Base-by-base conservation (phyloP, 37 sponge, comb jelly and placozoan genomes). In the Axinella damicornis region DNA sequence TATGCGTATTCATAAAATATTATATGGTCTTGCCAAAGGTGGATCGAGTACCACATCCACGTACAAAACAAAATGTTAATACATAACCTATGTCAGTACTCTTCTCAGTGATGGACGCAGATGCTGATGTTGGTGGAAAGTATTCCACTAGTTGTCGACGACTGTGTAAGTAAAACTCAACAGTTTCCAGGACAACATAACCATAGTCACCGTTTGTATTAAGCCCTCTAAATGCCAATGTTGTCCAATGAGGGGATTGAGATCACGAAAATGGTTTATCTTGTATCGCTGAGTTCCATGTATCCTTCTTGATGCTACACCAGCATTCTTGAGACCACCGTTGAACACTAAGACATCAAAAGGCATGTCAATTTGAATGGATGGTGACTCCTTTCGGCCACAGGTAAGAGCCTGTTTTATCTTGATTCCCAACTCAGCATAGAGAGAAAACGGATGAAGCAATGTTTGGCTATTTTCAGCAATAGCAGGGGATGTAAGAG, bases 11-110 rank as follows among this genome's bases (percentile, higher is more conserved):
- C n/a, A 32, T 25, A 57, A 53, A 77, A 77, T 5, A 77, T 33
- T 5, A 25, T 77, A 22, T 32, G 57, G 31, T 77, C 78, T 77
- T 77, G 15, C 78, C 78, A 77, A 77, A 77, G 25, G 78, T 59
- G 4, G 34, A 22, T 14, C 36, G 27, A 35, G 9, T 60, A 25
- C 78, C 61, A 58, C 60, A 24, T 34, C 56, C 37, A 77, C 61
- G 31, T 32, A 57, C 34, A 77, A 77, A 77, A 15, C 35, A 22
- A 77, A 58, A 57, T 33, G 27, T 53, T 17, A 78, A 28, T 28
- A 38, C 18, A 78, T 78, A 37, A 16, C 79, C 79, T 5, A 37
- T 61, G 14, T 78, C 79, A 74, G n/a, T n/a, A n/a, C n/a, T n/a
- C 46, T 9, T 46, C 46, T 12, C 46, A 62, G 27, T 13, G 11